Evolutionary conservation across 2,888 invertebrate genomes (phyloP), one percentile per base, ranked within the genome.

Genomic region (Meandrusa payeni): DNA sequence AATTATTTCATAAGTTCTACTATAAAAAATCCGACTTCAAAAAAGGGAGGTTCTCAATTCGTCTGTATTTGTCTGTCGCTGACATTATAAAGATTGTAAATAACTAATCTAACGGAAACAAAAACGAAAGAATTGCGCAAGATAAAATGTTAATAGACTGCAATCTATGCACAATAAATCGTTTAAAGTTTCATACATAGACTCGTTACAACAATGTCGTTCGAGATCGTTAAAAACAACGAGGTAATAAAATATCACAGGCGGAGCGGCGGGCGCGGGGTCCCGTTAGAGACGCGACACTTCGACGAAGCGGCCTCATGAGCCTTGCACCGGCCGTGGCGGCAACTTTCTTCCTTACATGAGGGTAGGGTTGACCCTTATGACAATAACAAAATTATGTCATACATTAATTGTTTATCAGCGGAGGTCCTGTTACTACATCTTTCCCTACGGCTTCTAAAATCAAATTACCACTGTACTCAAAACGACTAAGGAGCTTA

Each of bases 171-270:
- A 26, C 19, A 29, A 41, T 37, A 42, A 47, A 40, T 43, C 32
- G 24, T 34, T 26, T 7, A 36, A 33, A 37, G 43, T 26, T 37
- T 36, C 24, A 40, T 40, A 36, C 13, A 34, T 34, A 45, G 34
- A 44, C 36, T 45, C 32, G 33, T 33, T 45, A 28, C 39, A 41
- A 46, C 46, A 51, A 48, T 46, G 54, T 52, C 54, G 56, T 51
- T 56, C 57, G 53, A 50, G 56, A 59, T 66, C 59, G 58, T 59
- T 59, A 61, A 63, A 61, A 63, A 62, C 62, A 64, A 64, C 59
- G 57, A 58, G 59, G 56, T 57, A 62, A 61, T 63, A 62, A 62
- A 63, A 52, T 56, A 55, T 61, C 52, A 54, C 58, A 54, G 56
- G 38, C 43, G 41, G 48, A 46, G 44, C 15, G 17, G 10, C 6